Evolutionary conservation across 92 coral and sea anemone genomes (phyloP), one percentile per base, ranked within the genome.

Genomic region (Meandrina meandrites): DNA sequence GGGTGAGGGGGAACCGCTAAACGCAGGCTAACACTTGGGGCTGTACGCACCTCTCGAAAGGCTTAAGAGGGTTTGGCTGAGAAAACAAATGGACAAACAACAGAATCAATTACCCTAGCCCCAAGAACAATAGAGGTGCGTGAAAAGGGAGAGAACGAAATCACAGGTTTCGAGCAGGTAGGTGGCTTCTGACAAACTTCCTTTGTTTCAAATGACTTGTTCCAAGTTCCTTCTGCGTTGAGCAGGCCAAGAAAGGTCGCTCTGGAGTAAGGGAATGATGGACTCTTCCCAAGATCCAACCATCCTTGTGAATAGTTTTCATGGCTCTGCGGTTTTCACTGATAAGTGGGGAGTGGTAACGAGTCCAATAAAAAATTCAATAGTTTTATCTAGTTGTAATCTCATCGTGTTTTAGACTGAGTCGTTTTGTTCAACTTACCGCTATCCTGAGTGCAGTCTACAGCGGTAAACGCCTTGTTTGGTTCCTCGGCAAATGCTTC

Each of bases 391-490:
- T 66, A n/a, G 31, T 66, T 66, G 27, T 66, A 22, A 66, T 8
- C 71, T 13, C 15, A 8, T 8, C 71, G 9, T n/a, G 15, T 66
- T 22, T 30, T 24, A 71, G 21, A 16, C 50, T 28, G n/a, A 1
- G 0, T 19, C 19, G 0, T 17, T 19, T 73, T 18, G 30, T 1
- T 66, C 24, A 24, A 79, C 88, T 56, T 86, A 97, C 99, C 94
- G 75, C 91, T 83, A 54, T 93, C 91, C 73, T 88, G 87, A 22
- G 93, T 95, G 84, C 99, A 97, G 83, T 97, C 99, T 36, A 97
- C 94, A 14, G 97, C 91, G n/a, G 99, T 96, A 75, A 97, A 91
- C n/a, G 93, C 90, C 76, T 85, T 94, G 75, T 81, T 87, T 40
- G 91, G 81, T 36, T 90, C 89, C 74, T 86, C 90, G 68, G 93